Conservation (phyloP, 2,888 invertebrate genomes). For the Rhingia campestris region DNA sequence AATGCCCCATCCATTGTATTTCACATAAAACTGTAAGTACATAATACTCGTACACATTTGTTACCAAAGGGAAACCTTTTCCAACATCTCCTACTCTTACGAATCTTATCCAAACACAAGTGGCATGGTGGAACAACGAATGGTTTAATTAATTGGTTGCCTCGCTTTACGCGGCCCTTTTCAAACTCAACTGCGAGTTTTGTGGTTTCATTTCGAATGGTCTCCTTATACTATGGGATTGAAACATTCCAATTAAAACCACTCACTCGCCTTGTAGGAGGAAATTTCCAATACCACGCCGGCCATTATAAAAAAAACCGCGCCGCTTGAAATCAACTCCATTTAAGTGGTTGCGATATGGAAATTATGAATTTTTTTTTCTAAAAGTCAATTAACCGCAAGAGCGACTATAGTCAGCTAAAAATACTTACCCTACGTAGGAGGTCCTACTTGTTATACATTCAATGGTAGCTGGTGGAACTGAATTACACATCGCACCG, state of each 20-base stretch:
- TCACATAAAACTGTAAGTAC: no score
- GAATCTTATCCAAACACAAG: slow-evolving; percentile 39
- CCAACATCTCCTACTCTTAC: no score
- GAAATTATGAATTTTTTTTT: slow-evolving; percentile 9
- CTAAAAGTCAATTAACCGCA: slow-evolving; percentile 42
- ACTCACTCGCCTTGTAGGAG: slow-evolving; percentile 31
- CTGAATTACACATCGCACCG: neutral
- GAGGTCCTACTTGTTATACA: slow-evolving; percentile 24
- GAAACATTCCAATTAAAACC: slow-evolving; percentile 26
- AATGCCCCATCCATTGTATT: no score
- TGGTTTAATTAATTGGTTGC: slow-evolving; percentile 42
- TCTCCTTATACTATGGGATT: neutral
- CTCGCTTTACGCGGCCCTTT: slow-evolving; percentile 16
- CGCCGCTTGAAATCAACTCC: slow-evolving; percentile 18
- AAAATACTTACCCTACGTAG: slow-evolving; percentile 39
- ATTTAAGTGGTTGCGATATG: slow-evolving; percentile 51
- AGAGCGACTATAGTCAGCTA: slow-evolving; percentile 11
- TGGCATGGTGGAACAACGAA: slow-evolving; percentile 20
- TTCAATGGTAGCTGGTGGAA: neutral
- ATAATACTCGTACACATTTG: no score
- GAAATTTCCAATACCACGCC: slow-evolving; percentile 18
- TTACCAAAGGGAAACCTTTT: no score
- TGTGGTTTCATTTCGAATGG: slow-evolving; percentile 13
- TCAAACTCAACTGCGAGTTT: slow-evolving; percentile 22
- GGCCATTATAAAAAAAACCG: neutral